Evolutionary conservation across 1,140 invertebrate species (phyloP).

Genomic region (Heliconius nattereri): DNA sequence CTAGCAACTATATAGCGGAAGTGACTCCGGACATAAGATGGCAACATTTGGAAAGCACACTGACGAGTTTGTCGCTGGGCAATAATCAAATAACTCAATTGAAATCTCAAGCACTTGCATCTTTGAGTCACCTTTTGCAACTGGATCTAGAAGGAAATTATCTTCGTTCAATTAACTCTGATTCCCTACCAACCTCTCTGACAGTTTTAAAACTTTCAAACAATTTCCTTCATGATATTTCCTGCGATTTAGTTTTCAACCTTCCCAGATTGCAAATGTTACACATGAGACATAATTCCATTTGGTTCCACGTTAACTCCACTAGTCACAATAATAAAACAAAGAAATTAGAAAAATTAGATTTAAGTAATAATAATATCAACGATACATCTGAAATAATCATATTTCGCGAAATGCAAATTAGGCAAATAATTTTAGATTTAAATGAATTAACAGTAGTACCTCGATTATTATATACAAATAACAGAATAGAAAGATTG

Average conservation of each 20-base stretch:
- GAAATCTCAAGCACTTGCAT: constrained; percentile 80
- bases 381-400: constrained; percentile 82
- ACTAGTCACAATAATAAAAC: constrained; percentile 83
- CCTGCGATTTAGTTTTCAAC: constrained; percentile 83
- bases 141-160: constrained; percentile 89
- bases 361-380: constrained; percentile 91
- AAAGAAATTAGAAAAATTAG: constrained; percentile 89
- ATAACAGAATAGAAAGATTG: constrained; percentile 86
- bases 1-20: constrained; percentile 70
- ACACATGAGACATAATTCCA: constrained; percentile 91
- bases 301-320: constrained; percentile 83
- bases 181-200: constrained; percentile 84
- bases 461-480: constrained; percentile 84
- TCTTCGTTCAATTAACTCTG: constrained; percentile 82
- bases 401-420: constrained; percentile 86
- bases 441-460: constrained; percentile 87
- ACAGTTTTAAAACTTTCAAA: constrained; percentile 88
- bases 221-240: constrained; percentile 87
- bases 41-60: constrained; percentile 86
- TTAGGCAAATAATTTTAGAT: constrained; percentile 91
- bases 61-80: constrained; percentile 90
- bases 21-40: constrained; percentile 79
- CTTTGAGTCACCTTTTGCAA: constrained; percentile 85
- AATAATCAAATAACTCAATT: constrained; percentile 90
- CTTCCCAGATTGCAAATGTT: constrained; percentile 86